Evolutionary conservation across 2,797 vertebrate species (phyloP).

Genomic region (Betta splendens): DNA sequence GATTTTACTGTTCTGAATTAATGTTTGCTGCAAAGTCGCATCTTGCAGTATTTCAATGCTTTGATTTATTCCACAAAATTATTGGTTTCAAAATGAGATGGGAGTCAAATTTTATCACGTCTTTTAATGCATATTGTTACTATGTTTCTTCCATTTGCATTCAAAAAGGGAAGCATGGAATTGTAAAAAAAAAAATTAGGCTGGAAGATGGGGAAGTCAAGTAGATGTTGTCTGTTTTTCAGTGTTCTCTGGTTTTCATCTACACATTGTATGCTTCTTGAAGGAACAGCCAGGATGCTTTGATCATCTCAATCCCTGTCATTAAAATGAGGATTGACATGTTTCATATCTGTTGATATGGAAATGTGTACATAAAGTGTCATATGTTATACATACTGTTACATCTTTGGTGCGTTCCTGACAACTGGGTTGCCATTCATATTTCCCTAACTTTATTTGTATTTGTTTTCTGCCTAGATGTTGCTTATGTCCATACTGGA

Average conservation of each 20-base stretch:
- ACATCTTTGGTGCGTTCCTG: slow-evolving; percentile 44
- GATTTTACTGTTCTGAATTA: slow-evolving; percentile 46
- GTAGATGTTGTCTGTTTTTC: slow-evolving; percentile 4
- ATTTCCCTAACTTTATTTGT: not conserved
- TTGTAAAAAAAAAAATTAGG: slow-evolving; percentile 3
- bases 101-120: slow-evolving; percentile 12
- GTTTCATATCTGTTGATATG: slow-evolving; percentile 69
- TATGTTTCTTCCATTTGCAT: slow-evolving; percentile 32
- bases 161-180: slow-evolving; percentile 65
- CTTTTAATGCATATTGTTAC: slow-evolving; percentile 50
- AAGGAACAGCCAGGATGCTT: slow-evolving; percentile 24
- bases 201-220: slow-evolving; percentile 1
- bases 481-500: slow-evolving; percentile 5
- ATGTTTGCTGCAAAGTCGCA: slow-evolving; percentile 22
- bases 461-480: not conserved
- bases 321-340: slow-evolving; percentile 42
- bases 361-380: slow-evolving; percentile 61
- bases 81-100: slow-evolving; percentile 11
- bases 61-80: slow-evolving; percentile 26
- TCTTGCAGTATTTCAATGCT: slow-evolving; percentile 59
- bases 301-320: slow-evolving; percentile 42
- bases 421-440: slow-evolving; percentile 49
- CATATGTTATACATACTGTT: slow-evolving; percentile 77
- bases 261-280: slow-evolving; percentile 32
- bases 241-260: slow-evolving; percentile 20